Percentiles rank a stretch among this genome's conserved stretches.
These are phyloP conservation scores for Cynopterus sphinx DNA, from an alignment of 2,797 vertebrate species.

Conservation along the genomic window DNA sequence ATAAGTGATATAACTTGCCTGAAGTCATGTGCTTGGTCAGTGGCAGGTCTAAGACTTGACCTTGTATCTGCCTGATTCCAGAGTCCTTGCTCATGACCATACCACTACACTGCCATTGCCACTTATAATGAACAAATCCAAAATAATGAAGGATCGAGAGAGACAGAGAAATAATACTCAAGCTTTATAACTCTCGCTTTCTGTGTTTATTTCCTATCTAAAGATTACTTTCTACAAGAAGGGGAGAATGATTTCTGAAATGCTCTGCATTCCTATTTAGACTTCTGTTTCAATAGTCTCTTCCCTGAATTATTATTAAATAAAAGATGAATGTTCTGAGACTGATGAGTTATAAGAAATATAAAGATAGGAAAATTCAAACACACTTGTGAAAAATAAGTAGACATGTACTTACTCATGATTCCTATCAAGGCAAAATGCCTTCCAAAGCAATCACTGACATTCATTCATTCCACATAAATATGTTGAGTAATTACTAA, in stretches of 20 bases:
- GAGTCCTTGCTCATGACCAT: neutral
- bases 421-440: neutral
- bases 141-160: neutral
- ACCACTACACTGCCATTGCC: neutral
- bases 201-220: neutral
- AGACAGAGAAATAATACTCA: neutral
- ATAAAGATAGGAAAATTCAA: neutral
- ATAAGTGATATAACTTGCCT: neutral
- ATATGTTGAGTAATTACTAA: neutral
- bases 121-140: neutral
- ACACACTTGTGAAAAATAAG: constrained; percentile 36
- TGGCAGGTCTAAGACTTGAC: neutral
- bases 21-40: neutral
- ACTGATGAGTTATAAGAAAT: neutral
- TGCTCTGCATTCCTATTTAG: neutral
- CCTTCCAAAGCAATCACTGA: neutral
- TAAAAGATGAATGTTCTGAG: neutral
- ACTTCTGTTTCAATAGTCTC: neutral
- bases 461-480: neutral
- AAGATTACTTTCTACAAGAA: neutral
- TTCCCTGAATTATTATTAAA: neutral
- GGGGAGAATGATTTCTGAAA: neutral
- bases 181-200: neutral
- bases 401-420: neutral
- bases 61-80: neutral